Percentiles rank a stretch among this genome's conserved stretches.
Conservation (phyloP, 2,888 invertebrate genomes). For the Acheta domesticus region DNA sequence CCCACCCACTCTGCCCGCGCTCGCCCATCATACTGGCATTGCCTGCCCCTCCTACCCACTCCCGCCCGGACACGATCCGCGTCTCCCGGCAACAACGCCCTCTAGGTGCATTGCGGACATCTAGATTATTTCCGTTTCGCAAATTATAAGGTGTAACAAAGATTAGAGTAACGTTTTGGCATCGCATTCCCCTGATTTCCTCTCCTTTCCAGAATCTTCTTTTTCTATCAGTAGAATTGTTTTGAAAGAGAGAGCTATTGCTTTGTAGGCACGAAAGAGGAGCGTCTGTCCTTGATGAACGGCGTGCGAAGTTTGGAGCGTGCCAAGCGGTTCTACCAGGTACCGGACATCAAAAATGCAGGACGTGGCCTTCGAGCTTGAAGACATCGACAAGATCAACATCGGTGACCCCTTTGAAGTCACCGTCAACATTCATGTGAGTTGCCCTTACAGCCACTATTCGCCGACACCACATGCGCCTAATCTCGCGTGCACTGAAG, state of each 20-base stretch:
- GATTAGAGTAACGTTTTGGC: too few relatives aligned
- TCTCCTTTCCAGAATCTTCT: background rate
- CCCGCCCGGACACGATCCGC: too few relatives aligned
- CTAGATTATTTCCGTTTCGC: too few relatives aligned
- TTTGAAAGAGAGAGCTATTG: background rate
- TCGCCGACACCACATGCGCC: too few relatives aligned
- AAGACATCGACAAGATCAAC: constrained; percentile 64
- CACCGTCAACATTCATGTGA: constrained; percentile 60
- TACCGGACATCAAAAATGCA: constrained; percentile 55
- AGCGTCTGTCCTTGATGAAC: constrained; percentile 69
- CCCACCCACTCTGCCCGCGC: too few relatives aligned
- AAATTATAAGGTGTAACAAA: too few relatives aligned
- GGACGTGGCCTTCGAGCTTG: constrained; percentile 62
- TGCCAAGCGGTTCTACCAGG: constrained; percentile 63
- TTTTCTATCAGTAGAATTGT: background rate
- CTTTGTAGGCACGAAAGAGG: constrained; percentile 60
- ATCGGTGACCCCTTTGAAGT: constrained; percentile 68
- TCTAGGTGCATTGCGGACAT: too few relatives aligned
- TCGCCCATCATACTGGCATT: too few relatives aligned
- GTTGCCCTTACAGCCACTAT: background rate
- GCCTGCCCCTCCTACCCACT: too few relatives aligned
- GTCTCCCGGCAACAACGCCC: too few relatives aligned
- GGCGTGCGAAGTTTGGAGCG: constrained; percentile 66
- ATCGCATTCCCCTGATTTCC: too few relatives aligned
- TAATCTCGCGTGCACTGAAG: too few relatives aligned